A percentile compares a stretch with the other conserved stretches of the same genome.
These are phyloP conservation scores for Brachionichthys hirsutus DNA, from an alignment of 2,113 vertebrate species.

Conservation along the genomic window DNA sequence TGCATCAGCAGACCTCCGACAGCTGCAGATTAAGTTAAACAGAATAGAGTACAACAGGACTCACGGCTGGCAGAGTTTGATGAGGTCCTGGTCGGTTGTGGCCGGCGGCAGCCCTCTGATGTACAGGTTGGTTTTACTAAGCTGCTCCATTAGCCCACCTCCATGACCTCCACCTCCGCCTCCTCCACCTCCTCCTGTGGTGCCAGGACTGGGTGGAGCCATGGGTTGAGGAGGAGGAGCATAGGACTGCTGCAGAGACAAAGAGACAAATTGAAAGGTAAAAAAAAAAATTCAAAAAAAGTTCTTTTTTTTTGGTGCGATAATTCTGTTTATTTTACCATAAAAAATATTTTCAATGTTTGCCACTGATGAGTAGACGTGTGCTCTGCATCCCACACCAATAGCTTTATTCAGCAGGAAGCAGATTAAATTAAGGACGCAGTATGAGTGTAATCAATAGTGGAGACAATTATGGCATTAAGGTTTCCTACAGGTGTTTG, in stretches of 20 bases:
- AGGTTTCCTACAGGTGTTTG: constrained; percentile 11
- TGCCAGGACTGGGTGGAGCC: constrained; percentile 98
- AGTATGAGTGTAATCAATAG: constrained; percentile 8
- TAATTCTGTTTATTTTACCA: neutral
- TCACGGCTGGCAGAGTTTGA: constrained; percentile 83
- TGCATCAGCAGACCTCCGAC: neutral
- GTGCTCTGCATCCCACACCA: neutral
- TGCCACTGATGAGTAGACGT: no score
- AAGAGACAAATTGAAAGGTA: constrained; percentile 3
- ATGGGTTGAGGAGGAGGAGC: constrained; percentile 94
- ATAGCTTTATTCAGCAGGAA: constrained; percentile 46
- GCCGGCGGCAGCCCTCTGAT: constrained; percentile 96
- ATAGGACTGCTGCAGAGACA: constrained; percentile 89
- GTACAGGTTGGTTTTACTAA: constrained; percentile 99
- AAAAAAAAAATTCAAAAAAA: constrained; percentile 8
- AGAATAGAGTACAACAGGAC: constrained; percentile 39
- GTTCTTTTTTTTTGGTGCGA: no score
- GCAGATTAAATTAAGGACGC: constrained; percentile 36
- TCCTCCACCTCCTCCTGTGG: constrained; percentile 73
- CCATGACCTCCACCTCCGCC: constrained; percentile 76
- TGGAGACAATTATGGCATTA: constrained; percentile 29
- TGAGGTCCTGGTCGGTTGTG: constrained; percentile 81
- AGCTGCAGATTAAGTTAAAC: neutral
- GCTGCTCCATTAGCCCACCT: constrained; percentile 86
- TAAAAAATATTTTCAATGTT: neutral